Conservation (phyloP, 2,113 vertebrate species). For the Laterallus jamaicensis region DNA sequence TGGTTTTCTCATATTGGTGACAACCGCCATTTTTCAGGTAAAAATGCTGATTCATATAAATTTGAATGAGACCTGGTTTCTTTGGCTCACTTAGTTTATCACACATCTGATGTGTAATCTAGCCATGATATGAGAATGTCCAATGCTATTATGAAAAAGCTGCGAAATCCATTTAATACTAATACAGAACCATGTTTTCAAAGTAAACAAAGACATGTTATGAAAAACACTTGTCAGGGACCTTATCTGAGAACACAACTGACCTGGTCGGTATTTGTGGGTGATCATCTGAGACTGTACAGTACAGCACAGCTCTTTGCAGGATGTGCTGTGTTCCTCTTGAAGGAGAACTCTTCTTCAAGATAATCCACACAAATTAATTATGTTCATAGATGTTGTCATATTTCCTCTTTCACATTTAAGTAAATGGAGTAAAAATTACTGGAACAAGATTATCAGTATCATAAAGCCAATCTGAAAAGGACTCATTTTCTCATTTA, state of each 20-base stretch:
- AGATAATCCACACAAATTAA: not conserved
- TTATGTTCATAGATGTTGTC: not conserved
- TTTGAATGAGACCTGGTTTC: not conserved
- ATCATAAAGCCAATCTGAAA: not conserved
- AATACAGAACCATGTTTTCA: not conserved
- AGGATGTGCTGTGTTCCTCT: not conserved
- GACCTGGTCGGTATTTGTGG: not conserved
- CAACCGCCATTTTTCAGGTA: not conserved
- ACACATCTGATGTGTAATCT: not conserved
- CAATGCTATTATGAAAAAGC: not conserved
- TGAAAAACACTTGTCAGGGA: not conserved
- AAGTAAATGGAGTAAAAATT: not conserved
- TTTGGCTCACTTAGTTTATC: not conserved
- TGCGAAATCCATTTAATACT: not conserved
- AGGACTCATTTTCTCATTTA: not conserved
- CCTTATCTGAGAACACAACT: not conserved
- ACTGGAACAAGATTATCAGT: not conserved
- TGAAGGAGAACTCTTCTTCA: not conserved
- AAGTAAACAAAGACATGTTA: accelerated
- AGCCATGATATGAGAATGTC: not conserved
- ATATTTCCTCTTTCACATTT: not conserved
- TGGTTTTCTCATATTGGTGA: not conserved
- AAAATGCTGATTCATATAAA: not conserved
- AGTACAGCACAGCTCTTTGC: not conserved
- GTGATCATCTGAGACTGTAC: not conserved